phyloP scores from a whole-genome alignment of 64 coral and sea anemone genomes.

The Porites australiensis region DNA sequence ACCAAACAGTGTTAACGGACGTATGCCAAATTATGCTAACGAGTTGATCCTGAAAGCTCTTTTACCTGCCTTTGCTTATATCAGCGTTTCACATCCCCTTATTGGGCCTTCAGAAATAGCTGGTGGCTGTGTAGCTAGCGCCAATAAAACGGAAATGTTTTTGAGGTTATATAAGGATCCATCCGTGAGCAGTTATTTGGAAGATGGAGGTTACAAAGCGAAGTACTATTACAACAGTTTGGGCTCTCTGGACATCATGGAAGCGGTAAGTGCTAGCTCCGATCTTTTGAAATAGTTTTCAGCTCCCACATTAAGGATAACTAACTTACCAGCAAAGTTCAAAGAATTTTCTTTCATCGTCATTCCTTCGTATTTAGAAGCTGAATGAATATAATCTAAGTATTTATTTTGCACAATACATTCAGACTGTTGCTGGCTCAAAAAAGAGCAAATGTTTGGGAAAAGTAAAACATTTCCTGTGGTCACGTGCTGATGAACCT shows the following conservation, averaged over 20 bases:
- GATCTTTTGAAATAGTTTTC: background rate
- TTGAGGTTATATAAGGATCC: conserved; percentile 2
- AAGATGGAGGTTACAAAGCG: background rate
- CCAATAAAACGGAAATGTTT: conserved; percentile 10
- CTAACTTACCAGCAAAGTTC: too few species aligned
- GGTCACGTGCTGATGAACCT: too few species aligned
- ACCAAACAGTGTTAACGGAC: conserved; percentile 56
- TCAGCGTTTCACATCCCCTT: conserved; percentile 11
- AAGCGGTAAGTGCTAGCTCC: background rate
- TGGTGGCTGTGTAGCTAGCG: background rate
- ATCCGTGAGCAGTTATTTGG: background rate
- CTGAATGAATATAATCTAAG: too few species aligned
- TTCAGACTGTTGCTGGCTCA: too few species aligned
- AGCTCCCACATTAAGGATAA: too few species aligned
- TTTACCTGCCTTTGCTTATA: conserved; percentile 44
- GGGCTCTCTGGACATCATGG: conserved; percentile 41
- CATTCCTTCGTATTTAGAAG: too few species aligned
- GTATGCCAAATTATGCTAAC: conserved; percentile 52
- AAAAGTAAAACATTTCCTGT: too few species aligned
- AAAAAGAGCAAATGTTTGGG: too few species aligned
- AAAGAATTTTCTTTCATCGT: too few species aligned
- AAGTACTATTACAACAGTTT: conserved; percentile 50
- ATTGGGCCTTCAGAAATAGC: background rate
- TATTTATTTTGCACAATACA: too few species aligned
- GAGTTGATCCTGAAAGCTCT: conserved; percentile 7